These are phyloP conservation scores for Actinostola sp. DNA, from an alignment of 92 coral and sea anemone genomes.

Conservation along the genomic window DNA sequence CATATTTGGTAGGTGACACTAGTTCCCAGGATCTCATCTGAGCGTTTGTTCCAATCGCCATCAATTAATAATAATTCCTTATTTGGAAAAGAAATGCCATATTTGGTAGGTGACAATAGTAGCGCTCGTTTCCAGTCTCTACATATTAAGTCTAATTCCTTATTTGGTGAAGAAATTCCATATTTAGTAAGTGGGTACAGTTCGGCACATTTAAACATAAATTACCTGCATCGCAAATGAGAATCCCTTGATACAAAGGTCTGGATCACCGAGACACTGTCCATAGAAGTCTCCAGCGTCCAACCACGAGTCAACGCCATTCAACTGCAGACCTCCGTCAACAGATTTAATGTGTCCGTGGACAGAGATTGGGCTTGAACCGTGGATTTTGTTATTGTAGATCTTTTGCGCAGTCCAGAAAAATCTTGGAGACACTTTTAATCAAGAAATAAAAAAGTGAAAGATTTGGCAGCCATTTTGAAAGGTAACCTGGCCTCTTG, in stretches of 20 bases:
- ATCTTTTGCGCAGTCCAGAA: conserved; percentile 99
- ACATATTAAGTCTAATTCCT: no score
- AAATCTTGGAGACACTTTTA: conserved; percentile 78
- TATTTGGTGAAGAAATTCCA: no score
- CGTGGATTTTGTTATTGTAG: conserved; percentile 84
- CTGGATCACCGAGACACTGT: conserved; percentile 98
- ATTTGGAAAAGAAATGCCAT: no score
- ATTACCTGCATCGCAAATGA: conserved; percentile 92
- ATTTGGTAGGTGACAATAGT: no score
- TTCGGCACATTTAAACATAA: neutral
- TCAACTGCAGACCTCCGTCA: conserved; percentile 92
- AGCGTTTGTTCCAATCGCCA: no score
- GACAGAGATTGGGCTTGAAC: conserved; percentile 84
- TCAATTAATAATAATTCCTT: no score
- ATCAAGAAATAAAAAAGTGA: neutral
- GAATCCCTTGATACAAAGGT: conserved; percentile 96
- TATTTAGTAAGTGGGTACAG: no score
- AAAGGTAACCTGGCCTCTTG: no score
- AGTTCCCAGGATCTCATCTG: no score
- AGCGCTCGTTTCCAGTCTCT: no score
- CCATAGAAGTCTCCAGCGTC: conserved; percentile 99
- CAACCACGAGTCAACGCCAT: conserved; percentile 96
- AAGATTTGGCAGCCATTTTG: neutral
- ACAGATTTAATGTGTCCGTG: conserved; percentile 88
- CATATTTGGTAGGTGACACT: no score